Evolutionary conservation across 2,113 vertebrate species (phyloP).

Genomic region (Vidua macroura): DNA sequence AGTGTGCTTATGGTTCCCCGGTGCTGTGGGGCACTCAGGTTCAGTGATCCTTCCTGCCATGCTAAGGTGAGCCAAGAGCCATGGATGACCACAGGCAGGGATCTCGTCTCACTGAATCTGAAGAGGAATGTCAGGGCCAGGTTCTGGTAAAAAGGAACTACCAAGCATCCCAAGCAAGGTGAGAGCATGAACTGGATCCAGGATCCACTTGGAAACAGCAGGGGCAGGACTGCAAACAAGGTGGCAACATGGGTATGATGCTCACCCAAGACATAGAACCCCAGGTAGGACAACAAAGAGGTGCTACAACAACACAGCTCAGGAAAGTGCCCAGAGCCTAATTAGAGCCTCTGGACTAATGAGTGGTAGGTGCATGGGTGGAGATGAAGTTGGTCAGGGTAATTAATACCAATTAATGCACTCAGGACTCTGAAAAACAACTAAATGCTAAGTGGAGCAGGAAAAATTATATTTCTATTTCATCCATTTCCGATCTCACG

Average conservation of each 20-base stretch:
- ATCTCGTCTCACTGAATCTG: rapidly evolving
- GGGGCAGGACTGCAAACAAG: neutral
- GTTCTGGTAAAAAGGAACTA: neutral
- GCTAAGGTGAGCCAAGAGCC: neutral
- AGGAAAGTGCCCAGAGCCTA: neutral
- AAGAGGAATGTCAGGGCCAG: neutral
- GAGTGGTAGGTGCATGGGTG: neutral
- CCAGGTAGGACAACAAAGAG: neutral
- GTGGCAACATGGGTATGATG: neutral
- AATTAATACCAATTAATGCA: neutral
- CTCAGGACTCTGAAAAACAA: neutral
- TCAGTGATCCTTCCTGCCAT: neutral
- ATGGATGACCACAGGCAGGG: neutral
- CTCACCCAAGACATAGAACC: neutral
- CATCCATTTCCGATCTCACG: neutral
- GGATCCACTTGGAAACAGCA: neutral
- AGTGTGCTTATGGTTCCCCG: neutral
- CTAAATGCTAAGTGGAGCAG: neutral
- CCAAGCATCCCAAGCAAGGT: neutral
- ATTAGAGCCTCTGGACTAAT: neutral
- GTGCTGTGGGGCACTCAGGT: rapidly evolving
- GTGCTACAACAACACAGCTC: neutral
- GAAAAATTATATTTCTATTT: neutral
- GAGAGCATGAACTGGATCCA: neutral
- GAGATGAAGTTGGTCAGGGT: neutral